Evolutionary conservation across 2,113 vertebrate genomes (phyloP), one percentile per base, ranked within the genome.

Genomic region (Gymnogyps californianus): DNA sequence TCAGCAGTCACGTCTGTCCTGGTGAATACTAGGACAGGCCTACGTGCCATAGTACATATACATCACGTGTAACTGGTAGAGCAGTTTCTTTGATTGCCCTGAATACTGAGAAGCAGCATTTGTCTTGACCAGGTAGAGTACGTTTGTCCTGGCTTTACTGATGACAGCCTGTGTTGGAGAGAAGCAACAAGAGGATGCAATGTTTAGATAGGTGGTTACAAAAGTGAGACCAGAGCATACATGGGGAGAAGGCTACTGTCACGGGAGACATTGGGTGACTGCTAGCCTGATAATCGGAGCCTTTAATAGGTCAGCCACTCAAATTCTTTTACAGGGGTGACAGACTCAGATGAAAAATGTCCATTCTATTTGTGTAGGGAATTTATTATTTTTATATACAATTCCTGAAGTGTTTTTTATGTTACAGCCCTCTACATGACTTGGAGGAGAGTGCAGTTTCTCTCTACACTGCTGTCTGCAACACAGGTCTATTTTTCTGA

Each of bases 21-120:
- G 1, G 21, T 52, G 38, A 72, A 22, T n/a, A 10, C 5, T 29
- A 25, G 44, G 44, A 21, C 28, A 55, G 59, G 24, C 24, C 40
- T 61, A 1, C 0, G 0, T 52, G 44, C 36, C 40, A 11, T 1
- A 14, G 54, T 26, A 16, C 10, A 1, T 5, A 11, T 31, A 28
- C 15, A 8, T 66, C 11, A 12, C 3, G 1, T 29, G 7, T n/a
- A 47, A 29, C 12, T 78, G 32, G 18, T 92, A 34, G 47, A 77
- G 40, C 40, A 69, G 66, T 49, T 85, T 62, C 46, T 69, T 31
- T 36, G 47, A 15, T 64, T 40, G 16, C 34, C 40, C 10, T 34
- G 36, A 36, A 6, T 76, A 40, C 54, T 10, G 42, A 92, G 54
- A 65, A 76, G 58, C 20, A 40, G 21, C 14, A 2, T 70, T 71